Base-by-base conservation (phyloP, 2,113 vertebrate species). In the Pseudopipra pipra region DNA sequence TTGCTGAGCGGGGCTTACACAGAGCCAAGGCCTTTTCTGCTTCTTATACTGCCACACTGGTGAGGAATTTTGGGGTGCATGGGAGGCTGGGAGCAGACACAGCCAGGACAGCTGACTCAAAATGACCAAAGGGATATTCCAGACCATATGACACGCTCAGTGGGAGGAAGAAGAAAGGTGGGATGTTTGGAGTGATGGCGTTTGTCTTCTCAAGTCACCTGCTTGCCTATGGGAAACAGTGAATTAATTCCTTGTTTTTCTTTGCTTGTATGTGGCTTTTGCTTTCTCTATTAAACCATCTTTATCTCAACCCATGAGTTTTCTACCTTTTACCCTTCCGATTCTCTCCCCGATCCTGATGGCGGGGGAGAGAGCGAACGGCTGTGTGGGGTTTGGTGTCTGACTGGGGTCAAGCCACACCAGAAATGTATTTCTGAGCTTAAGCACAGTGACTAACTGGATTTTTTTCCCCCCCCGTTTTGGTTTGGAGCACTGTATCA, bases 131-230 rank as follows among this genome's bases (percentile, higher is more conserved):
- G 14, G 8, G 11, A 19, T 68, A 35, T 35, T 82, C 20, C 20
- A 54, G 11, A 11, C 17, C 17, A 12, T 35, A 54, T 30, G 28
- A 54, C 7, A 22, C 41, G 20, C 17, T 75, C 20, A 61, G 6
- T 35, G n/a, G 1, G 7, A 12, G 5, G 10, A 75, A 37, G 44
- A 20, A 59, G 28, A 15, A 59, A 75, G 28, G 4, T 14, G 10
- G 2, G 2, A 37, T 12, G 10, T n/a, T 39, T 20, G 33, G 15
- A 25, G 20, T 18, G 14, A 41, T 31, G 8, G 20, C 0, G 8
- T 35, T 83, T 35, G 20, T n/a, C 39, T 76, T 68, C 20, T n/a
- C 20, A 25, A 54, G 28, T 47, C 11, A n/a, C 24, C 9, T 25
- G 15, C 30, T 62, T 39, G 54, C 33, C n/a, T 30, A 22, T 12